Evolutionary conservation across 1,140 invertebrate species (phyloP), one percentile per base, ranked within the genome.

Genomic region (Gonioctena quinquepunctata): DNA sequence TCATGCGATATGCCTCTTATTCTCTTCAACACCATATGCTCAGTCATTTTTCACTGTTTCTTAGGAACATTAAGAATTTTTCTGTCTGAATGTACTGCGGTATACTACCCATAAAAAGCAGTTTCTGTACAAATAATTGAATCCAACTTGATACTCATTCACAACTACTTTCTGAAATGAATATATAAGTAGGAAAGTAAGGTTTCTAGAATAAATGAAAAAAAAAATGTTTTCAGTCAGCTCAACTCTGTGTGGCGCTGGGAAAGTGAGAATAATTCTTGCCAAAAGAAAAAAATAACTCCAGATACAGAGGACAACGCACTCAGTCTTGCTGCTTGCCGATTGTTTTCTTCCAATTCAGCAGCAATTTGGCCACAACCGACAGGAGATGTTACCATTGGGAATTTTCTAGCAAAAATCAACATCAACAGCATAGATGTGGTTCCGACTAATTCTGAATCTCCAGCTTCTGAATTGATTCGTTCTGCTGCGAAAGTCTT

Each of bases 341-440:
- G 88, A 69, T 83, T 90, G 78, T 89, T 89, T 76, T 90, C 89
- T 71, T 83, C 84, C 60, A 83, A 86, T 60, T 81, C 83, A 28
- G 87, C 90, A 62, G 84, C 87, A 1, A 76, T 94, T 1, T 94
- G 92, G 92, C 93, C 93, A 1, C 87, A 84, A 72, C 92, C 92
- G 3, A 92, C 89, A 0, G 90, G 90, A 0, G 80, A 85, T 13
- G 78, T 90, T 1, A 84, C 87, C 13, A 69, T 93, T 1, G 88
- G 89, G 3, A 87, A 85, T 42, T 81, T 83, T 28, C 82, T 92
- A 26, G 84, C 86, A 0, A 88, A 88, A 69, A 78, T 93, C 8
- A 88, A 92, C 78, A 80, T 87, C 0, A 83, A 89, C 16, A 86
- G 84, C 25, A 88, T 91, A 33, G 77, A 81, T 7, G 69, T 89